A percentile compares a stretch with the other conserved stretches of the same genome.
phyloP scores from a whole-genome alignment of 1,140 invertebrate genomes.

The Wasmannia auropunctata region DNA sequence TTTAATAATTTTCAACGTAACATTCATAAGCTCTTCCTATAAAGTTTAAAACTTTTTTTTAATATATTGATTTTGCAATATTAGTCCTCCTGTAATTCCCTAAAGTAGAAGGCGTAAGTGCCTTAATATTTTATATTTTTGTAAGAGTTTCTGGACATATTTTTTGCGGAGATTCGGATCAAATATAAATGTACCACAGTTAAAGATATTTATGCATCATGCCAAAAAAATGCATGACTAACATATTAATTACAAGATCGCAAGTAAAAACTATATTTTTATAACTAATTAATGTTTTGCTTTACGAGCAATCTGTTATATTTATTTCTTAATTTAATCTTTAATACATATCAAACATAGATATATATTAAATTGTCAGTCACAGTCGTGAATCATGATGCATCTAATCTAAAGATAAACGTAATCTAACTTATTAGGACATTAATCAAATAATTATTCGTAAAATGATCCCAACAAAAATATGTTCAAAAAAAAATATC shows the following conservation, averaged over 20 bases:
- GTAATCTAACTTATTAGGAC: neutral
- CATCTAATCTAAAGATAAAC: neutral
- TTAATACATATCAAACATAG: neutral
- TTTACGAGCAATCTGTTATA: neutral
- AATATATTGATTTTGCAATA: conserved; percentile 3
- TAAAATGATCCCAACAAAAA: neutral
- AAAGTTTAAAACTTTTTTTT: neutral
- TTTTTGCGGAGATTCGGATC: neutral
- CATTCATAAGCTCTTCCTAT: neutral
- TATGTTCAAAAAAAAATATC: neutral
- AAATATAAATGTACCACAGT: neutral
- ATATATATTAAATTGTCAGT: neutral
- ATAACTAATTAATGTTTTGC: neutral
- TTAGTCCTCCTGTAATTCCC: neutral
- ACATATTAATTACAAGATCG: neutral
- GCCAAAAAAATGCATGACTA: neutral
- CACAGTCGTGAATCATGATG: neutral
- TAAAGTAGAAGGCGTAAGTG: neutral
- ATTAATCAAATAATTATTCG: neutral
- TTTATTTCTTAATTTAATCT: neutral
- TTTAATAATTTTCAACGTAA: neutral
- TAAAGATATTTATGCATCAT: neutral
- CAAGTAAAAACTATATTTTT: neutral
- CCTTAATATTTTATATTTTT: neutral
- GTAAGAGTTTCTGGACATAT: neutral